These are phyloP conservation scores for Nothoprocta perdicaria DNA, from an alignment of 2,113 vertebrate genomes.

Conservation along the genomic window DNA sequence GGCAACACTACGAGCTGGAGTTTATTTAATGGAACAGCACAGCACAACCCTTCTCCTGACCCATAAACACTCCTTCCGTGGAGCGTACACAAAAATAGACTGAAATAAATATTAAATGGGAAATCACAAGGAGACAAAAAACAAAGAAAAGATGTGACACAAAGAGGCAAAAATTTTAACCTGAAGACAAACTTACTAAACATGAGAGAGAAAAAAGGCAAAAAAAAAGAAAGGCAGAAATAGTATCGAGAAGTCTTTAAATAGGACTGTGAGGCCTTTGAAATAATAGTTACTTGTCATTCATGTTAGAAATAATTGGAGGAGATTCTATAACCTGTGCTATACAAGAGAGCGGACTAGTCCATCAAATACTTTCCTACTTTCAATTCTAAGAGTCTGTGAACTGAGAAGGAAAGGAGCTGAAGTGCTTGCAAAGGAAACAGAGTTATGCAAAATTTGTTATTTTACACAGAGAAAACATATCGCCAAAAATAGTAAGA, in stretches of 20 bases:
- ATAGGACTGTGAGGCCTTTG: not conserved
- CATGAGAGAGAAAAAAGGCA: not conserved
- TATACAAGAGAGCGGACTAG: not conserved
- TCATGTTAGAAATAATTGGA: not conserved
- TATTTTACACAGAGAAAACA: conserved; percentile 52
- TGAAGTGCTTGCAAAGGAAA: not conserved
- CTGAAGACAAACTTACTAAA: not conserved
- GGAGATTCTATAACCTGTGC: not conserved
- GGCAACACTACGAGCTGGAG: not conserved
- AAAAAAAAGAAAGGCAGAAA: not conserved
- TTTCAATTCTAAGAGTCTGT: not conserved
- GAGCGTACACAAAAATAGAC: not conserved
- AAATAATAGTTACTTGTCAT: conserved; percentile 7
- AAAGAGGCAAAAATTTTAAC: not conserved
- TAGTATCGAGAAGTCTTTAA: not conserved
- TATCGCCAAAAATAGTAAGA: conserved; percentile 32
- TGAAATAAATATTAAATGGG: not conserved
- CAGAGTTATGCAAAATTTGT: conserved; percentile 4
- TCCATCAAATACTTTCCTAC: not conserved
- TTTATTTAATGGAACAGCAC: not conserved
- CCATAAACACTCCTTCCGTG: not conserved
- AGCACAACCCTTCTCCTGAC: not conserved
- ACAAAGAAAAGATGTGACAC: not conserved
- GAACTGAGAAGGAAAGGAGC: not conserved
- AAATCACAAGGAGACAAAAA: not conserved